Base-by-base conservation (phyloP, 2,113 vertebrate species). In the Percopsis transmontana region DNA sequence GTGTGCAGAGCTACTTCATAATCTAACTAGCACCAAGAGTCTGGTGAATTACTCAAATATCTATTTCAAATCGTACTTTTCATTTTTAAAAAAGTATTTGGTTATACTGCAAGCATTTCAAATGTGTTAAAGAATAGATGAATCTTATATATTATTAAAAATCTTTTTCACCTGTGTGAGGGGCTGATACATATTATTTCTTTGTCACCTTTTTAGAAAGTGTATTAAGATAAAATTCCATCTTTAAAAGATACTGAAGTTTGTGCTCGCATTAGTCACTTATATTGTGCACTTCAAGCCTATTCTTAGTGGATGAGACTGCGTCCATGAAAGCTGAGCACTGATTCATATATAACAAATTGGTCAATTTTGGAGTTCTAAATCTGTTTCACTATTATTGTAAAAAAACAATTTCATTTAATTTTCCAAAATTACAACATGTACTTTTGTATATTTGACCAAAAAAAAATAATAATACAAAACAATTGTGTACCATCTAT, bases 91-190 rank as follows among this genome's bases (percentile, higher is more conserved):
- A 81, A 77, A 65, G 62, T 75, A 2, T 79, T 42, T 47, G 80
- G 77, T 77, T 64, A 56, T 70, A 80, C 77, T 67, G 72, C 20
- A 38, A 88, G 70, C 60, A 80, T 85, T 88, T 86, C 65, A 80
- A 85, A 74, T 11, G 62, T 79, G 72, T 85, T 87, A 74, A 92
- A 90, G 84, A 87, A 85, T 81, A 83, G 71, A 87, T 84, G 72
- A 86, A 79, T 80, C 56, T 59, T 44, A 70, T 81, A 65, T 88
- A 88, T 87, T 71, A 89, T 88, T 27, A 66, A 88, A 62, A 60
- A 80, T 79, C 68, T 54, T 72, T 65, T 80, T 80, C 68, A 81
- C 68, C 77, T 79, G 62, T 60, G 71, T 57, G 75, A 63, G 47
- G 38, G 48, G 15, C 20, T 19, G 18, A 51, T 51, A 11, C n/a